Conservation (phyloP, 2,888 invertebrate species). For the Hemistola chrysoprasaria region DNA sequence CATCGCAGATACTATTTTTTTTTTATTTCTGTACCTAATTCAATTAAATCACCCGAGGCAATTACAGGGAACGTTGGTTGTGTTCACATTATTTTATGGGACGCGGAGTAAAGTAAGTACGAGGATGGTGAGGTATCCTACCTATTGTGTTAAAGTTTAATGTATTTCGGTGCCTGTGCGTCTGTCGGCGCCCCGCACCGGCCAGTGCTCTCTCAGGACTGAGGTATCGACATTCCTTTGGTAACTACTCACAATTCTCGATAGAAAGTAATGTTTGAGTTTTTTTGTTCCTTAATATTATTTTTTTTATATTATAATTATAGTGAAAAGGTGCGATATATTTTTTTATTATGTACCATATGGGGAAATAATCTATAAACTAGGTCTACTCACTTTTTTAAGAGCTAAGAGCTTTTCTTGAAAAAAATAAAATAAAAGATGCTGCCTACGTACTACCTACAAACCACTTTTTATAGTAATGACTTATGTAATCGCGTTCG, state of each 20-base stretch:
- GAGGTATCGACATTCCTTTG: constrained; percentile 7
- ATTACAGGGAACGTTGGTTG: constrained; percentile 15
- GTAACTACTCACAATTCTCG: constrained; percentile 2
- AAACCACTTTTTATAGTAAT: no score
- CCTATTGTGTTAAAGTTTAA: constrained; percentile 23
- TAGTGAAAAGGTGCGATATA: no score
- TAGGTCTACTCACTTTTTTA: no score
- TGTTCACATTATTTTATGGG: constrained; percentile 27
- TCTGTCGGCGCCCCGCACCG: constrained; percentile 29
- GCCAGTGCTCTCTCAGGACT: constrained; percentile 10
- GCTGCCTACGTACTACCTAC: no score
- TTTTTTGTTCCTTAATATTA: no score
- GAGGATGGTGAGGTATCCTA: constrained; percentile 1
- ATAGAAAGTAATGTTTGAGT: no score
- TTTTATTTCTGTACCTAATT: constrained; percentile 16
- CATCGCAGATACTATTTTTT: background rate
- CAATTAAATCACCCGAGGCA: constrained; percentile 23
- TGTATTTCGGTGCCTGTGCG: constrained; percentile 37
- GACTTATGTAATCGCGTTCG: no score
- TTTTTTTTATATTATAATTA: no score
- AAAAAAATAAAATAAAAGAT: no score
- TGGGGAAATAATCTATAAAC: no score
- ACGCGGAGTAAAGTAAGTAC: constrained; percentile 16
- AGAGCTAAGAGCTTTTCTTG: no score
- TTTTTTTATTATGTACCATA: no score